phyloP scores from a whole-genome alignment of 2,888 invertebrate genomes.

The Rotaria socialis region DNA sequence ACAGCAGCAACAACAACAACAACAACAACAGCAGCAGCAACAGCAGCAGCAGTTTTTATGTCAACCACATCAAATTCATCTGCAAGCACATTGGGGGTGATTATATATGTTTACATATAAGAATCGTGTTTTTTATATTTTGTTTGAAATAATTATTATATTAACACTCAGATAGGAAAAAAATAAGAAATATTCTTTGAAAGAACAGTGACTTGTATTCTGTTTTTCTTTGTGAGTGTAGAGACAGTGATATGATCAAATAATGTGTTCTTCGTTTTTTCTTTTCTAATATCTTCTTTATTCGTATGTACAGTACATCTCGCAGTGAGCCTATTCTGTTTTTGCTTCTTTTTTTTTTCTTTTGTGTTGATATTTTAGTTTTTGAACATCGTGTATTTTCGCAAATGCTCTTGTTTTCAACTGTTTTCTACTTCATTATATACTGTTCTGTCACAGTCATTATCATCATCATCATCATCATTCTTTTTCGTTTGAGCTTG shows the following conservation, averaged over 20 bases:
- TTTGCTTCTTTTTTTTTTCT: not conserved
- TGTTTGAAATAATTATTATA: not conserved
- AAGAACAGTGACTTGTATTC: constrained; percentile 29
- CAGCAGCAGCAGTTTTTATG: not conserved
- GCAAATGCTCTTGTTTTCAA: not conserved
- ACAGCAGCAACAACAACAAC: not conserved
- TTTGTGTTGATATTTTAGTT: not conserved
- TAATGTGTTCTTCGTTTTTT: not conserved
- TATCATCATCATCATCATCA: not conserved
- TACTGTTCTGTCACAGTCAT: constrained; percentile 15
- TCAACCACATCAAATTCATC: not conserved
- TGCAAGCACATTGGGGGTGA: not conserved
- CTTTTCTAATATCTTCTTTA: not conserved
- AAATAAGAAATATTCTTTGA: constrained; percentile 10
- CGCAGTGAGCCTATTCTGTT: constrained; percentile 14
- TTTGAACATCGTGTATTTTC: constrained; percentile 11
- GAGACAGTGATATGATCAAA: constrained; percentile 26
- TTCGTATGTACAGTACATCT: constrained; percentile 6
- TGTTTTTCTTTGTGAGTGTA: constrained; percentile 10
- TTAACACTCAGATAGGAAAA: not conserved
- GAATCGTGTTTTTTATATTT: not conserved
- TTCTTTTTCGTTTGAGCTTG: no score
- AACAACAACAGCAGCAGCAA: not conserved
- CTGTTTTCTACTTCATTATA: not conserved
- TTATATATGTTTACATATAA: not conserved